These are phyloP conservation scores for Leucophenga maculata DNA, from an alignment of 2,888 invertebrate species.

Conservation along the genomic window DNA sequence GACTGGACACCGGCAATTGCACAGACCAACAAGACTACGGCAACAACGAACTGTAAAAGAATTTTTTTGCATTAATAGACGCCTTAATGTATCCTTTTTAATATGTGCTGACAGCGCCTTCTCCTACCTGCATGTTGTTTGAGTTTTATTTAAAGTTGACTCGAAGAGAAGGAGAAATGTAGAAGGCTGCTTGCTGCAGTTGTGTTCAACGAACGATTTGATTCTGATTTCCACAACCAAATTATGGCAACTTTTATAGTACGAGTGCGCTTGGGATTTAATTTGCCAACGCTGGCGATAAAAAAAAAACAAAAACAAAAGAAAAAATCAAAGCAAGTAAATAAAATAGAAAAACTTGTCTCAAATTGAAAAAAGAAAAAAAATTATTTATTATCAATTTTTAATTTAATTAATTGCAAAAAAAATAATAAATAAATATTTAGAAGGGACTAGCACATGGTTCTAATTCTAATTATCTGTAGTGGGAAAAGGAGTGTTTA, in stretches of 20 bases:
- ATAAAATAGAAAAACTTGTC: conserved; percentile 35
- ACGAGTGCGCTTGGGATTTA: conserved; percentile 39
- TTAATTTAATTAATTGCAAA: too few species aligned
- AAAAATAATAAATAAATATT: too few species aligned
- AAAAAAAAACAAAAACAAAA: conserved; percentile 49
- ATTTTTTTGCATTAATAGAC: neutral
- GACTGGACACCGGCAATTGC: conserved; percentile 68
- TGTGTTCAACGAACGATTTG: conserved; percentile 69
- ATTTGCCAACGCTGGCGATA: conserved; percentile 29
- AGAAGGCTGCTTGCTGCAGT: conserved; percentile 53
- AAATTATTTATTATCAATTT: too few species aligned
- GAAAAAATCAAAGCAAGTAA: conserved; percentile 25
- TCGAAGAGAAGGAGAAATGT: conserved; percentile 43
- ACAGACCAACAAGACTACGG: conserved; percentile 71
- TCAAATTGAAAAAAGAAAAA: conserved; percentile 33
- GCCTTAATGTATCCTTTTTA: neutral
- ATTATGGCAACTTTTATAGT: conserved; percentile 70
- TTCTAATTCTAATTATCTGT: too few species aligned
- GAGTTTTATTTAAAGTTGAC: conserved; percentile 49
- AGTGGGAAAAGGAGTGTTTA: too few species aligned
- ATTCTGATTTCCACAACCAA: conserved; percentile 70
- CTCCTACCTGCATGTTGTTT: conserved; percentile 72
- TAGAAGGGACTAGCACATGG: too few species aligned
- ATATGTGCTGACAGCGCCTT: too few species aligned
- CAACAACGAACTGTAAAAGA: conserved; percentile 62